Conservation (phyloP, 2,113 vertebrate species). For the Chascanopsetta lugubris region DNA sequence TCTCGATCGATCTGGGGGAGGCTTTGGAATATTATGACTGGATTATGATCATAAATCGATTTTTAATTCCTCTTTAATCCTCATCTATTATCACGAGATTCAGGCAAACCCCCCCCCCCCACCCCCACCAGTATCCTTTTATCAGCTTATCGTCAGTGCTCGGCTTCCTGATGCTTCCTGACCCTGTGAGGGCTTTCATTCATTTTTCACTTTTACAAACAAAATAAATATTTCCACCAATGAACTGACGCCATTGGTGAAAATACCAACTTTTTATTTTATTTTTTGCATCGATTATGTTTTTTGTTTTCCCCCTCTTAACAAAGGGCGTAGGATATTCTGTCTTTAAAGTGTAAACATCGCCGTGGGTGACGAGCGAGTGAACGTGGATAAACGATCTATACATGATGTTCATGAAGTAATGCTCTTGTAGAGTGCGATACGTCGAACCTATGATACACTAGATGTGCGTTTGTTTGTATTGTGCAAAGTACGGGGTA, state of each 20-base stretch:
- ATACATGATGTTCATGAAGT: conserved; percentile 65
- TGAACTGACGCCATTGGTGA: conserved; percentile 25
- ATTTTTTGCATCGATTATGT: conserved; percentile 16
- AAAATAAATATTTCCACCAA: conserved; percentile 21
- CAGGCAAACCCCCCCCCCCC: background rate
- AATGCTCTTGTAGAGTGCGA: conserved; percentile 76
- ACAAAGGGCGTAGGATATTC: conserved; percentile 53
- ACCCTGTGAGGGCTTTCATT: background rate
- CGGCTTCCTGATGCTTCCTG: background rate
- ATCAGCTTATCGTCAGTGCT: conserved; percentile 3
- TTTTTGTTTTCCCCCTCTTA: conserved; percentile 28
- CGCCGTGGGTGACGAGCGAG: conserved; percentile 38
- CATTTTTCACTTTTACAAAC: conserved; percentile 22
- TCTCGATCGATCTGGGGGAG: conserved; percentile 20
- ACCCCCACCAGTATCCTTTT: background rate
- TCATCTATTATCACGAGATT: background rate
- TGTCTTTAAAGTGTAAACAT: conserved; percentile 58
- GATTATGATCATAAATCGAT: conserved; percentile 11
- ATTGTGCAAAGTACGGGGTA: conserved; percentile 61
- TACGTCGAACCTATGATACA: conserved; percentile 44
- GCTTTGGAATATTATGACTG: conserved; percentile 16
- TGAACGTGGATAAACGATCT: conserved; percentile 38
- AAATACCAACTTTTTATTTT: background rate
- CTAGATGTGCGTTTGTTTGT: conserved; percentile 67
- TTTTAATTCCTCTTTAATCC: conserved; percentile 14